Base-by-base conservation (phyloP, 2,888 invertebrate genomes). In the Blomia tropicalis region DNA sequence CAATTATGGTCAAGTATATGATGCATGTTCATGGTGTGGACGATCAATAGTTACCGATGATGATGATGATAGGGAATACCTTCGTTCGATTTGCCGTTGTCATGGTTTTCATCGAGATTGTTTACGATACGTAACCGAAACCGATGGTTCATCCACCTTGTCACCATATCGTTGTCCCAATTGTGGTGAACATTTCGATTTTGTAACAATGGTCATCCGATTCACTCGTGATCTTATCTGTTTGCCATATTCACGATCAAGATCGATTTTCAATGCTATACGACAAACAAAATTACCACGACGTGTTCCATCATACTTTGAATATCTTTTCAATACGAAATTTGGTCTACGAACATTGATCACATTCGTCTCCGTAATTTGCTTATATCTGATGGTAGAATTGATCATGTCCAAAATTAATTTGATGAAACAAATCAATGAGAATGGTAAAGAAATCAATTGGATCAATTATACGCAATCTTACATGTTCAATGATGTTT, bases 121-220 rank as follows among this genome's bases (percentile, higher is more conserved):
- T n/a, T 27, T 47, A 7, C 41, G n/a, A 41, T n/a, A 41, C 14
- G 41, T 41, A n/a, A n/a, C n/a, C 41, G n/a, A 41, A n/a, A n/a
- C n/a, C n/a, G 7, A 7, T 36, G 36, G 7, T 11, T 7, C 36
- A 36, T 7, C 17, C 7, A 7, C 7, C 17, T 17, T 36, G 7
- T 36, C 36, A 7, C 36, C 36, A 11, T 47, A 7, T 47, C 51
- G 51, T 11, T 47, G 51, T 47, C 51, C 51, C 51, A 47, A 47
- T n/a, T 47, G 51, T 47, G 22, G 23, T 14, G 11, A 25, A 27
- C 51, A 47, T 27, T 47, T 47, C 22, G n/a, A 19, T n/a, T 47
- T 19, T 47, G 36, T 36, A 7, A 36, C 7, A 36, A 36, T 36
- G 36, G 7, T 36, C 17, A 7, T 36, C 17, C 36, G 36, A 17